Percentiles rank a stretch among this genome's conserved stretches.
phyloP scores from a whole-genome alignment of 2,888 invertebrate species.

The Flexamia atlantica region DNA sequence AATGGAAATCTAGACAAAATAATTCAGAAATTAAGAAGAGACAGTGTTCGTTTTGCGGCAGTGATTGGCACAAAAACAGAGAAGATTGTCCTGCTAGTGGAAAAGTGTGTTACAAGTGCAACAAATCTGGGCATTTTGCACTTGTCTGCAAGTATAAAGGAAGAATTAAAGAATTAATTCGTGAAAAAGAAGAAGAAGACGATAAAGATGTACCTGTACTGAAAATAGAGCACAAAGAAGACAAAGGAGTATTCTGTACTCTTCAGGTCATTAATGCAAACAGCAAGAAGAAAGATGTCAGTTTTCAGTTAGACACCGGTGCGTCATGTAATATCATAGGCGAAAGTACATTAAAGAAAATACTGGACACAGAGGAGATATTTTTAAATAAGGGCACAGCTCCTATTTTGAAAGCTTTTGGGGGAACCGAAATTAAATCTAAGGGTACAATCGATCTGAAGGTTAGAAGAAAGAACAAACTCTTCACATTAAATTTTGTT shows the following conservation, averaged over 20 bases:
- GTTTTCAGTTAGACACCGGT: slow-evolving; percentile 26
- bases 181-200: neutral
- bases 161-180: neutral
- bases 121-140: no score
- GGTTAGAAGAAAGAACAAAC: neutral
- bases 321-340: slow-evolving; percentile 12
- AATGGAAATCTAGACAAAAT: neutral
- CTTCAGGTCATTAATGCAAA: no score
- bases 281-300: neutral
- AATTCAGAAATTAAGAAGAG: neutral
- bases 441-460: neutral
- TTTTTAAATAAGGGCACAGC: neutral
- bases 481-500: neutral
- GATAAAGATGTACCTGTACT: neutral
- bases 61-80: no score
- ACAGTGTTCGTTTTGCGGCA: no score
- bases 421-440: neutral
- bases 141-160: no score
- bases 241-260: no score
- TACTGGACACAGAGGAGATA: neutral
- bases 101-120: neutral
- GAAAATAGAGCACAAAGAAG: neutral
- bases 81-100: neutral
- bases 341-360: slow-evolving; percentile 10
- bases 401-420: neutral